phyloP scores from a whole-genome alignment of 2,888 invertebrate genomes.

The Theristus sp. region DNA sequence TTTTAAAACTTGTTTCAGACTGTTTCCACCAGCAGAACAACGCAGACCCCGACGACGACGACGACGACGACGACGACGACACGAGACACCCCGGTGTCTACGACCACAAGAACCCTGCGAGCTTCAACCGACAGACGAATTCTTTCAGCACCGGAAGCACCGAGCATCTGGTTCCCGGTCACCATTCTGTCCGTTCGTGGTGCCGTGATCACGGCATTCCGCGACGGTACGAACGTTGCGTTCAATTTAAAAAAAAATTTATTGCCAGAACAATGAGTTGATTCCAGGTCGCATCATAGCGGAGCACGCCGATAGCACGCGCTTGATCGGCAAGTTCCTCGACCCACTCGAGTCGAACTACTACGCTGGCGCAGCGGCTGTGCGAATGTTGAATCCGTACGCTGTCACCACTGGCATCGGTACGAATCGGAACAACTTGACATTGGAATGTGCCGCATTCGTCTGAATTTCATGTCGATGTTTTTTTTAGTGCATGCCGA shows the following conservation, averaged over 20 bases:
- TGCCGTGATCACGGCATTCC: neutral
- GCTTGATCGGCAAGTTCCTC: neutral
- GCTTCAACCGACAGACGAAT: neutral
- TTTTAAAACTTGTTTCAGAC: too few relatives aligned
- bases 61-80: too few relatives aligned
- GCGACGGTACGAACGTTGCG: neutral
- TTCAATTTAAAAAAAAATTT: too few relatives aligned
- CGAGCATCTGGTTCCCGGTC: neutral
- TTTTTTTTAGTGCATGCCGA: neutral
- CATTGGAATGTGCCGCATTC: too few relatives aligned
- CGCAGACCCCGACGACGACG: too few relatives aligned
- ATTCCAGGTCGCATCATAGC: neutral
- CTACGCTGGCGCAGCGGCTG: neutral
- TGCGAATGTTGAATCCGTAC: neutral
- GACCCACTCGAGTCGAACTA: neutral
- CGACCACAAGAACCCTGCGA: neutral
- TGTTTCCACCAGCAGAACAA: neutral
- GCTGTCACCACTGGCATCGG: neutral
- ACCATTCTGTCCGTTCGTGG: neutral
- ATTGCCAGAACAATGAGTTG: too few relatives aligned
- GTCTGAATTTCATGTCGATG: too few relatives aligned
- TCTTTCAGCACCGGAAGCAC: neutral
- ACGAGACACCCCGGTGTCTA: too few relatives aligned
- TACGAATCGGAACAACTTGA: too few relatives aligned
- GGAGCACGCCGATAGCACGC: neutral